phyloP scores from a whole-genome alignment of 2,113 vertebrate species.

The Perognathus longimembris region DNA sequence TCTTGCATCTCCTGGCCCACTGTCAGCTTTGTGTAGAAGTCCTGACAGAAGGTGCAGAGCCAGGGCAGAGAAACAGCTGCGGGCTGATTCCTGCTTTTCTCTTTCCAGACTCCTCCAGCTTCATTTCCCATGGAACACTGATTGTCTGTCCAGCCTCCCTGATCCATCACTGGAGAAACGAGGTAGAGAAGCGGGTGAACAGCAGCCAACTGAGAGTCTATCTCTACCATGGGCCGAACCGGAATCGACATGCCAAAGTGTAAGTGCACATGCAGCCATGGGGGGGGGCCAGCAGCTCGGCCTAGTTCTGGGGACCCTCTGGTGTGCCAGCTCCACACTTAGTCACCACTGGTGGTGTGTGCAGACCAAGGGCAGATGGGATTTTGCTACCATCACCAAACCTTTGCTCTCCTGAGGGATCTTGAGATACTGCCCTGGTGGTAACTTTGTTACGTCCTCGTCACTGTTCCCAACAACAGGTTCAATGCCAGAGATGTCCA shows the following conservation, averaged over 20 bases:
- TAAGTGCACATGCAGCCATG: slow-evolving; percentile 83
- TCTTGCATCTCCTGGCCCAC: background rate
- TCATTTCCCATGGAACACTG: slow-evolving; percentile 89
- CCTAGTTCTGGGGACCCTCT: too few species aligned
- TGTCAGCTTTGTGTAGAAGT: background rate
- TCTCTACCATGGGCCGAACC: slow-evolving; percentile 94
- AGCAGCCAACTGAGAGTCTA: slow-evolving; percentile 88
- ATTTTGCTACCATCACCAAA: background rate
- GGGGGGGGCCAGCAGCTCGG: too few species aligned
- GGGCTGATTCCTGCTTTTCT: too few species aligned
- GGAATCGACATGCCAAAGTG: slow-evolving; percentile 88
- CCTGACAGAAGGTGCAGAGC: background rate
- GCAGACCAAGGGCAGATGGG: background rate
- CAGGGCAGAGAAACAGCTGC: background rate
- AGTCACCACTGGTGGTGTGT: background rate
- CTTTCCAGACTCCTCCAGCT: slow-evolving; percentile 86
- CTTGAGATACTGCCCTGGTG: background rate
- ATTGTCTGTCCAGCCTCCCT: slow-evolving; percentile 97
- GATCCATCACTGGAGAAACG: slow-evolving; percentile 97
- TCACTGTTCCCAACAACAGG: background rate
- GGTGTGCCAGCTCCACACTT: background rate
- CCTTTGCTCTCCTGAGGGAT: background rate
- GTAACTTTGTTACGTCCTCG: background rate
- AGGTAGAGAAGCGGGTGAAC: slow-evolving; percentile 91
- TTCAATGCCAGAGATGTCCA: fast-evolving